A percentile compares a stretch with the other conserved stretches of the same genome.
phyloP scores from a whole-genome alignment of 2,113 vertebrate genomes.

The Forbesichthys papilliferus region DNA sequence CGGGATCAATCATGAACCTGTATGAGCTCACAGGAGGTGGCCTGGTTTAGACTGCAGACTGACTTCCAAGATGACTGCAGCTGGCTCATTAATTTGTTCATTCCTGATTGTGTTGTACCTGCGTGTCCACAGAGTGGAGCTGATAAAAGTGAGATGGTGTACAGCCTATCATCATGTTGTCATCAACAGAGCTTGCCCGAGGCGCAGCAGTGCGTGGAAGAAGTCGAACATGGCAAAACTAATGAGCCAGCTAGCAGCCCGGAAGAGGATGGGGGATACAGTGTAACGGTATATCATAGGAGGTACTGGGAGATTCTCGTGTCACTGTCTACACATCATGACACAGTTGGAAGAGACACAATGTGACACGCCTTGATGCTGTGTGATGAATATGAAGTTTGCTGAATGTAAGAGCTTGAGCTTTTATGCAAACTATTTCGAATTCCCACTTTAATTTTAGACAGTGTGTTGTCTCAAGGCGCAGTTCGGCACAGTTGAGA shows the following conservation, averaged over 20 bases:
- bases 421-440: slow-evolving; percentile 11
- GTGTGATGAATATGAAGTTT: slow-evolving; percentile 23
- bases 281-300: slow-evolving; percentile 5
- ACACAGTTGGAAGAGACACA: background rate
- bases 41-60: slow-evolving; percentile 39
- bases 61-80: slow-evolving; percentile 13
- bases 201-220: slow-evolving; percentile 26
- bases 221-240: slow-evolving; percentile 19
- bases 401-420: slow-evolving; percentile 41
- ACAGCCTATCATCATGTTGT: slow-evolving; percentile 26
- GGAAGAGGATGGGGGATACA: slow-evolving; percentile 1
- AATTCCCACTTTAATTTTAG: slow-evolving; percentile 25
- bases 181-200: slow-evolving; percentile 32
- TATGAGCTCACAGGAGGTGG: slow-evolving; percentile 21
- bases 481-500: slow-evolving; percentile 23
- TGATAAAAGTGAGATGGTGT: slow-evolving; percentile 34
- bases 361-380: slow-evolving; percentile 9
- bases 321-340: slow-evolving; percentile 5
- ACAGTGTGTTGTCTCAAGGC: slow-evolving; percentile 24
- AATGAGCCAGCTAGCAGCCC: slow-evolving; percentile 29
- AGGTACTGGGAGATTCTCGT: background rate
- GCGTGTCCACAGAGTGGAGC: slow-evolving; percentile 21
- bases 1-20: background rate
- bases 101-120: slow-evolving; percentile 38
- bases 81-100: slow-evolving; percentile 43